These are phyloP conservation scores for Dasypolia templi DNA, from an alignment of 2,888 invertebrate genomes.

Conservation along the genomic window DNA sequence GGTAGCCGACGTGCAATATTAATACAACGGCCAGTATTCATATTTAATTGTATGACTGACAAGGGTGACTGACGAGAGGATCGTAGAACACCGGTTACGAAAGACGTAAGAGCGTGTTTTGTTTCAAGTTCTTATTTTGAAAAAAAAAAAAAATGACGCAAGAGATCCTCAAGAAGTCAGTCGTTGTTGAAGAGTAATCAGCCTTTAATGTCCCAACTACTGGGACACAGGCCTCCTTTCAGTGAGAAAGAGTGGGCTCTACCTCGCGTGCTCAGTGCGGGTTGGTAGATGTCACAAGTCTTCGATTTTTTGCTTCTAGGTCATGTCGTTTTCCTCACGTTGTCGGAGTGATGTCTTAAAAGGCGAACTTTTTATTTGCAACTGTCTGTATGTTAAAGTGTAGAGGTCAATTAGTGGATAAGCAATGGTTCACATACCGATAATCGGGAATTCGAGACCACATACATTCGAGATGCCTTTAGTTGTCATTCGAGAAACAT, in stretches of 20 bases:
- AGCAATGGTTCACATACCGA: neutral
- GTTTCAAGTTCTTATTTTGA: constrained; percentile 13
- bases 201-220: neutral
- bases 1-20: constrained; percentile 55
- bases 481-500: constrained; percentile 39
- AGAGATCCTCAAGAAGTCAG: neutral
- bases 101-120: neutral
- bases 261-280: too few species aligned
- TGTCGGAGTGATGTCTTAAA: neutral
- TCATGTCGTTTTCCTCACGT: neutral
- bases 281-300: neutral
- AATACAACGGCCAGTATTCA: constrained; percentile 46
- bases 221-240: neutral
- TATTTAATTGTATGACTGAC: constrained; percentile 53
- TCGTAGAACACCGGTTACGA: constrained; percentile 13
- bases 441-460: constrained; percentile 30
- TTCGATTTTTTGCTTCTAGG: neutral
- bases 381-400: neutral
- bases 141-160: neutral
- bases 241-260: too few species aligned
- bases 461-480: constrained; percentile 21
- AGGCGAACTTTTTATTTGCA: neutral
- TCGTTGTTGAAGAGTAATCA: neutral
- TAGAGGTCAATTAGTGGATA: neutral
- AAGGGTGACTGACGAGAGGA: constrained; percentile 30